Evolutionary conservation across 2,113 vertebrate species (phyloP), one percentile per base, ranked within the genome.

Genomic region (Aleadryas rufinucha): DNA sequence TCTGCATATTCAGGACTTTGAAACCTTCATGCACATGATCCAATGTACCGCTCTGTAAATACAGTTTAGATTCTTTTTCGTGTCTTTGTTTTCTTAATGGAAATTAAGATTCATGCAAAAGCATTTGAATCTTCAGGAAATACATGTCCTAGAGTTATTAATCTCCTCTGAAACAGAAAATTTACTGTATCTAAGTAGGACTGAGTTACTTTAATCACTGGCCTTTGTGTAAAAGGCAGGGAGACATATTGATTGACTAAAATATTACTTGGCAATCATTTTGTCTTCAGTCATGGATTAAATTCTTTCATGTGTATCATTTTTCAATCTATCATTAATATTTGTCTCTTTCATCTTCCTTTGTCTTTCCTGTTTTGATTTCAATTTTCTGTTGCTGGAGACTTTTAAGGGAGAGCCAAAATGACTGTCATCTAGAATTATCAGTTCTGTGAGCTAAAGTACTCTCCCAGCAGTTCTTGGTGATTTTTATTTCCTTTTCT

Each of bases 281-380:
- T 84, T 89, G 60, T 92, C 63, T 89, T 93, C 79, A 86, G 59
- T 83, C 33, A 63, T 35, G 65, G 63, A 84, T 92, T 84, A 80
- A 90, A 89, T 59, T 59, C 30, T 35, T 94, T 86, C 26, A 7
- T 61, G 45, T 47, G 50, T 44, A 86, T 89, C 2, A 63, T 80
- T 90, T 97, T 95, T 86, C 83, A 92, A 74, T 88, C 68, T 90
- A 84, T 86, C 59, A 47, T 84, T 81, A 84, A n/a, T 90, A 88
- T 80, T 88, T 95, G 49, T 81, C 84, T 85, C 90, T 92, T 94
- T 95, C 50, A 95, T 95, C 79, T 90, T 90, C 19, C 59, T 80
- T 90, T 95, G 37, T 86, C 30, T 90, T 93, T 95, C 86, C 86
- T 90, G 85, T 89, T 96, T 96, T 93, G 63, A 70, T 84, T 96